Percentiles rank a stretch among this genome's conserved stretches.
phyloP scores from a whole-genome alignment of 2,797 vertebrate genomes.

The Coendou prehensilis region DNA sequence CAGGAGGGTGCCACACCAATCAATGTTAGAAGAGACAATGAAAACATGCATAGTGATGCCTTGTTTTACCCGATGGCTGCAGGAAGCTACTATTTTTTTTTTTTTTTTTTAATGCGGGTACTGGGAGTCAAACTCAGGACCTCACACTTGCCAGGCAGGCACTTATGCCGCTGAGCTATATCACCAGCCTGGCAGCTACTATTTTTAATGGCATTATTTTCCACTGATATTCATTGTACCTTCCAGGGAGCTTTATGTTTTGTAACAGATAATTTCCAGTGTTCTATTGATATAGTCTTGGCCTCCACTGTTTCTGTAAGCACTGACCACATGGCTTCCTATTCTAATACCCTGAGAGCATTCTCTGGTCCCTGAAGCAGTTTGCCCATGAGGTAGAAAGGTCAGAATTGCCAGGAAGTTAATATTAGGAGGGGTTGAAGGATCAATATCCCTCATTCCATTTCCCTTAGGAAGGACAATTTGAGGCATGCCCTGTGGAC shows the following conservation, averaged over 20 bases:
- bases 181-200: background rate
- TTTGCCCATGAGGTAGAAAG: background rate
- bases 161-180: too few species aligned
- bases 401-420: background rate
- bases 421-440: background rate
- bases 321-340: background rate
- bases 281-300: background rate
- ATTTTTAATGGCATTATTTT: conserved; percentile 41
- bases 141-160: too few species aligned
- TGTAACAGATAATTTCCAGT: background rate
- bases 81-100: background rate
- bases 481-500: background rate
- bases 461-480: background rate
- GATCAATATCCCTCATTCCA: background rate
- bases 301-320: conserved; percentile 16
- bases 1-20: background rate
- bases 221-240: background rate
- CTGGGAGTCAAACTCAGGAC: too few species aligned
- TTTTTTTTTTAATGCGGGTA: too few species aligned
- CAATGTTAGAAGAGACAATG: background rate
- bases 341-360: background rate
- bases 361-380: background rate
- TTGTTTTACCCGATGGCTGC: background rate
- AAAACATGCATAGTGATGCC: background rate
- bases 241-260: background rate